Evolutionary conservation across 2,797 vertebrate species (phyloP).

Genomic region (Onychomys arenicola): DNA sequence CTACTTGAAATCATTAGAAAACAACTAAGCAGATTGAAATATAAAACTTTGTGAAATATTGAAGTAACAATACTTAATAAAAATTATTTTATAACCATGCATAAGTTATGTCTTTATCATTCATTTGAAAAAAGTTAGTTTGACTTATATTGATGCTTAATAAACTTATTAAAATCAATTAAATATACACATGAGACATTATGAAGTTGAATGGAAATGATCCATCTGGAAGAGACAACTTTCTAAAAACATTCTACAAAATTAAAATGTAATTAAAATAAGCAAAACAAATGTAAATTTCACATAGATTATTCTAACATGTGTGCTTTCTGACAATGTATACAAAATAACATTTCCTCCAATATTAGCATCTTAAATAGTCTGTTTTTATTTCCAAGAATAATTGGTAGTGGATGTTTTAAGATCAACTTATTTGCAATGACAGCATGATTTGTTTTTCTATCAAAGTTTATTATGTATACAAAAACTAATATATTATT

Average conservation of each 20-base stretch:
- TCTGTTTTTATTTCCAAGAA: background rate
- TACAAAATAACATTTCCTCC: background rate
- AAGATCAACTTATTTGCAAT: constrained; percentile 9
- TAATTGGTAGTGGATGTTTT: background rate
- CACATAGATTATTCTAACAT: background rate
- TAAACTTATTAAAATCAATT: background rate
- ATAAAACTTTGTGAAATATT: background rate
- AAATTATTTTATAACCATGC: background rate
- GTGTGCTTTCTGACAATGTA: background rate
- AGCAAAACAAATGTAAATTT: background rate
- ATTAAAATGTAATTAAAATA: background rate
- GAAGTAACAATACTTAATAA: background rate
- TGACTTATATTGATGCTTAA: background rate
- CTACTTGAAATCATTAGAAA: background rate
- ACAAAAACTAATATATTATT: background rate
- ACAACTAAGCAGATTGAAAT: background rate
- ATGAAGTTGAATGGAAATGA: background rate
- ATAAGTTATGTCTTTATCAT: background rate
- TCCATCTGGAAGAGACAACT: background rate
- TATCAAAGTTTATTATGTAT: background rate
- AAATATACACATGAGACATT: background rate
- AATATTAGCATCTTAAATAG: background rate
- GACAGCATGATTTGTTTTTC: background rate
- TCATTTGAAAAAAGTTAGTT: background rate
- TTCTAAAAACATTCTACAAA: background rate